Evolutionary conservation across 2,797 vertebrate species (phyloP).

Genomic region (Aldrovandia affinis): DNA sequence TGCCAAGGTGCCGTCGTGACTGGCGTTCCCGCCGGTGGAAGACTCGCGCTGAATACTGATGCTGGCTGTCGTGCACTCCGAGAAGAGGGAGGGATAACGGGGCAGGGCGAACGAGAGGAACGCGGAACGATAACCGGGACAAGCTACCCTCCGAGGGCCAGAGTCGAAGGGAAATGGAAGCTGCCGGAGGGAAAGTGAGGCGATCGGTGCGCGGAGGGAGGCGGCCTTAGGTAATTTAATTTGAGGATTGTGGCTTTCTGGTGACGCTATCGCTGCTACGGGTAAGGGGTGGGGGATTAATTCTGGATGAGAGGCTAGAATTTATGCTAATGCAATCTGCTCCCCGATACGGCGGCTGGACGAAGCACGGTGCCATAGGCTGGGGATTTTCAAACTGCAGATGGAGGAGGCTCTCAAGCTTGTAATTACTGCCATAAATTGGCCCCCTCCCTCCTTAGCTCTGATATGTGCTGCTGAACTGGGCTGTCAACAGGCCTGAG

Average conservation of each 20-base stretch:
- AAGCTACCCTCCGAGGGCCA: not conserved
- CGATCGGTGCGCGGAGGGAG: not conserved
- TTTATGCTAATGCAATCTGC: constrained; percentile 21
- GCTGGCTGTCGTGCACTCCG: not conserved
- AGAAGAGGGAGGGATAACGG: not conserved
- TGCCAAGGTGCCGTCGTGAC: not conserved
- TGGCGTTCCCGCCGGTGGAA: not conserved
- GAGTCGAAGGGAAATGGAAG: not conserved
- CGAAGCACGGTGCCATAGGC: not conserved
- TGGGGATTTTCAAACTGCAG: constrained; percentile 40
- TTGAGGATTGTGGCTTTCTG: not conserved
- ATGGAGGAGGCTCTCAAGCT: constrained; percentile 59
- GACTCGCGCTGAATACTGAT: not conserved
- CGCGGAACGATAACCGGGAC: not conserved
- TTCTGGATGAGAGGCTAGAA: not conserved
- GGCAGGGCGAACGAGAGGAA: not conserved
- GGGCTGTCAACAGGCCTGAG: constrained; percentile 15
- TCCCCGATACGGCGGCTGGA: not conserved
- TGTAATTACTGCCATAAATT: constrained; percentile 65
- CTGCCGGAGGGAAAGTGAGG: not conserved
- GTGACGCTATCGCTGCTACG: not conserved
- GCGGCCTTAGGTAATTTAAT: constrained; percentile 6
- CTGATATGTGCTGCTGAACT: constrained; percentile 31
- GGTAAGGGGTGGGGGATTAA: not conserved
- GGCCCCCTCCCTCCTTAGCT: constrained; percentile 42